Conservation (phyloP, 2,888 invertebrate species). For the Catonia carolina region DNA sequence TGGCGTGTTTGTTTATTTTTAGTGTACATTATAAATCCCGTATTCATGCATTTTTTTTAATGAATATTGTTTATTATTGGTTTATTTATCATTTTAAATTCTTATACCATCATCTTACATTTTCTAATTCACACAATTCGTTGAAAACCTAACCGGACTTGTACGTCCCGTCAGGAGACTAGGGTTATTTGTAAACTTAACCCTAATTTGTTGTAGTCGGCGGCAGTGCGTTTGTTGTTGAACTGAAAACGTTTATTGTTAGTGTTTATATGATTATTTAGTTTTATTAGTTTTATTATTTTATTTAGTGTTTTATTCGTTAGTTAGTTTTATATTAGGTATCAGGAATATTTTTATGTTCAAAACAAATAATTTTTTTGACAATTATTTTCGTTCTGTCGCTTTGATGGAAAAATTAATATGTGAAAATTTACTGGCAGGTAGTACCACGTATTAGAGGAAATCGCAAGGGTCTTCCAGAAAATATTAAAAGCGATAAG, state of each 20-base stretch:
- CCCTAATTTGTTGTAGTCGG: not conserved
- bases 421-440: conserved; percentile 18
- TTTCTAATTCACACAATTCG: not conserved
- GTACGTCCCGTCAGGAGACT: not conserved
- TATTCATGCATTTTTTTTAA: not conserved
- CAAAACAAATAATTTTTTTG: too few relatives aligned
- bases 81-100: not conserved
- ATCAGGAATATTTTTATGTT: too few relatives aligned
- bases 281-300: not conserved
- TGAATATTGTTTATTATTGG: not conserved
- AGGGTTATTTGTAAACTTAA: not conserved
- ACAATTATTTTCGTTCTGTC: conserved; percentile 24
- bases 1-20: too few relatives aligned
- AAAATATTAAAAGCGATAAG: conserved; percentile 1
- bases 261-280: not conserved
- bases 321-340: not conserved
- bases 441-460: conserved; percentile 23
- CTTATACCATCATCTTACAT: not conserved
- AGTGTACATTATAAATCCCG: too few relatives aligned
- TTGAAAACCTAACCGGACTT: not conserved
- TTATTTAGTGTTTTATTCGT: not conserved
- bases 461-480: conserved; percentile 20
- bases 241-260: not conserved
- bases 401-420: conserved; percentile 20
- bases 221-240: not conserved